Evolutionary conservation across 2,888 invertebrate species (phyloP).

Genomic region (Hemicrepidius hirtus): DNA sequence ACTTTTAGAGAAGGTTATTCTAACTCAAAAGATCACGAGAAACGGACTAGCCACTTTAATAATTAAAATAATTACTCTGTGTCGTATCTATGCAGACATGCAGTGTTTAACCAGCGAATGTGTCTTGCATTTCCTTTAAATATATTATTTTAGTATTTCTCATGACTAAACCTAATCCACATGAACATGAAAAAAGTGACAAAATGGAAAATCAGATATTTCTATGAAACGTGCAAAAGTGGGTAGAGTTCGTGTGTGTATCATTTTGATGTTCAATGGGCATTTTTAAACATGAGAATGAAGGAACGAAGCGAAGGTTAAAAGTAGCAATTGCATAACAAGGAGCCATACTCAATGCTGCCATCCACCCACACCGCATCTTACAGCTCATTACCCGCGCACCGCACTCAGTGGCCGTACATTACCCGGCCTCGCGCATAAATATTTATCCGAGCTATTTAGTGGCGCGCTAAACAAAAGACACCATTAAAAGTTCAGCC

Average conservation of each 20-base stretch:
- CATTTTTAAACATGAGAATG: conserved; percentile 38
- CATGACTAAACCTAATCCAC: no score
- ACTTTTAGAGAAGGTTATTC: no score
- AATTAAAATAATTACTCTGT: no score
- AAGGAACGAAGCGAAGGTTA: conserved; percentile 50
- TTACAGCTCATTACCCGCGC: conserved; percentile 66
- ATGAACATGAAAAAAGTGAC: background rate
- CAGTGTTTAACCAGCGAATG: no score
- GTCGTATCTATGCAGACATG: no score
- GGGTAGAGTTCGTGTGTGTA: conserved; percentile 26
- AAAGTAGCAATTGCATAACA: conserved; percentile 59
- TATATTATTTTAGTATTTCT: no score
- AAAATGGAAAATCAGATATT: background rate
- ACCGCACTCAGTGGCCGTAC: conserved; percentile 63
- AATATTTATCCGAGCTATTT: conserved; percentile 67
- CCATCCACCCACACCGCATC: conserved; percentile 66
- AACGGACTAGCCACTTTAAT: no score
- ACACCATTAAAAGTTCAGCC: conserved; percentile 68
- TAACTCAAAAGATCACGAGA: no score
- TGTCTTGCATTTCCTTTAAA: no score
- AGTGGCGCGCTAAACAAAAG: conserved; percentile 69
- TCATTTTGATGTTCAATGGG: conserved; percentile 39
- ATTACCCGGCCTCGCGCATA: conserved; percentile 66
- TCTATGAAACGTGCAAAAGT: conserved; percentile 30
- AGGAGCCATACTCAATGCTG: conserved; percentile 52